A percentile compares a stretch with the other conserved stretches of the same genome.
phyloP scores from a whole-genome alignment of 2,113 vertebrate genomes.

The Reinhardtius hippoglossoides region DNA sequence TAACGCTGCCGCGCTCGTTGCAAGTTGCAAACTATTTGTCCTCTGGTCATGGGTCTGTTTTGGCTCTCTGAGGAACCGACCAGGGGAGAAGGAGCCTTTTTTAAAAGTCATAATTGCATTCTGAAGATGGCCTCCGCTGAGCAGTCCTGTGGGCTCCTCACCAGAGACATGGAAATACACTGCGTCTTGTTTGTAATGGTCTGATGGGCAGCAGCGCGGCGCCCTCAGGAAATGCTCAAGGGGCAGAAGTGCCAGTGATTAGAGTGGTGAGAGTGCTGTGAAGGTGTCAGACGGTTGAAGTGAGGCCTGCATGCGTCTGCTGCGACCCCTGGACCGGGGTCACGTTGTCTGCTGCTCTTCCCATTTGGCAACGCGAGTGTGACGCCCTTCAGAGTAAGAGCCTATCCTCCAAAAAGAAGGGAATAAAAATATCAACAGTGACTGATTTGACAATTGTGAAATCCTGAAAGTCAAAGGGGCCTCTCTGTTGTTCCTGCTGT shows the following conservation, averaged over 20 bases:
- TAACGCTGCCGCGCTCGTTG: background rate
- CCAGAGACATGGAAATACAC: slow-evolving; percentile 23
- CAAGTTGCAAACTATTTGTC: background rate
- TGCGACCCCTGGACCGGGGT: slow-evolving; percentile 18
- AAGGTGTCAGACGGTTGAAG: slow-evolving; percentile 28
- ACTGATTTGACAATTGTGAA: slow-evolving; percentile 38
- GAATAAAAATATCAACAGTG: slow-evolving; percentile 1
- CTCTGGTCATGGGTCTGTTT: slow-evolving; percentile 16
- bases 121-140: background rate
- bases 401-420: slow-evolving; percentile 11
- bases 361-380: slow-evolving; percentile 27
- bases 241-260: slow-evolving; percentile 27
- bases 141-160: background rate
- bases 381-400: slow-evolving; percentile 37
- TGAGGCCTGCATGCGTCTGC: background rate
- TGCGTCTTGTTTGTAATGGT: slow-evolving; percentile 2
- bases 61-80: background rate
- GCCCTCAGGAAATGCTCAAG: background rate
- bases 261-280: slow-evolving; percentile 7
- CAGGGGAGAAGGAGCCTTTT: background rate
- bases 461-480: slow-evolving; percentile 21
- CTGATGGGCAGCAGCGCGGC: background rate
- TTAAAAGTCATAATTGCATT: slow-evolving; percentile 9
- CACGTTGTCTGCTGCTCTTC: slow-evolving; percentile 2
- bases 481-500: background rate